phyloP scores from a whole-genome alignment of 1,140 invertebrate species.

The Melanaphis sacchari region DNA sequence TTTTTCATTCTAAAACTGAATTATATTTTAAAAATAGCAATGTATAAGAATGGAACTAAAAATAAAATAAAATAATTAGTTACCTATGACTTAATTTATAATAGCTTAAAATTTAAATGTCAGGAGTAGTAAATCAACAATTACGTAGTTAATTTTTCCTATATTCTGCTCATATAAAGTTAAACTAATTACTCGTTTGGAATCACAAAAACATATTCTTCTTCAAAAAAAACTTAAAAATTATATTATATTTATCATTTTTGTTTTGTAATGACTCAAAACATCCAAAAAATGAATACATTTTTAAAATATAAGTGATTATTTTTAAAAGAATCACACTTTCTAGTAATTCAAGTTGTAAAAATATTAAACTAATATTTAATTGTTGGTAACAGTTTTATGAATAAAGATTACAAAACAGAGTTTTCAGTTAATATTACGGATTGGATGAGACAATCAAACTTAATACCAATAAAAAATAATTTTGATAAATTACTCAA shows the following conservation, averaged over 20 bases:
- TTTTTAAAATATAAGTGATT: not conserved
- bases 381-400: conserved; percentile 10
- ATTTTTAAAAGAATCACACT: not conserved
- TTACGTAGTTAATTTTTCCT: not conserved
- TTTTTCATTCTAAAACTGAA: not conserved
- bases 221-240: not conserved
- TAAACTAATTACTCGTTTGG: not conserved
- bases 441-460: conserved; percentile 18
- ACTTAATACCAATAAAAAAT: not conserved
- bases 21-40: not conserved
- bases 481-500: conserved; percentile 35
- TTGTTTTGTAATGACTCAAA: not conserved
- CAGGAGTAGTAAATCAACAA: not conserved
- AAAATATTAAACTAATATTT: not conserved
- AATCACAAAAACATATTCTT: not conserved
- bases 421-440: not conserved
- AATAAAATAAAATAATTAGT: not conserved
- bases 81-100: not conserved
- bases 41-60: not conserved
- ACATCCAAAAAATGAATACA: not conserved
- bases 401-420: conserved; percentile 20
- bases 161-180: not conserved
- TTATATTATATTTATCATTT: not conserved
- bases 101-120: not conserved
- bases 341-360: not conserved